phyloP scores from a whole-genome alignment of 2,888 invertebrate genomes.

The Lasiommata megera region DNA sequence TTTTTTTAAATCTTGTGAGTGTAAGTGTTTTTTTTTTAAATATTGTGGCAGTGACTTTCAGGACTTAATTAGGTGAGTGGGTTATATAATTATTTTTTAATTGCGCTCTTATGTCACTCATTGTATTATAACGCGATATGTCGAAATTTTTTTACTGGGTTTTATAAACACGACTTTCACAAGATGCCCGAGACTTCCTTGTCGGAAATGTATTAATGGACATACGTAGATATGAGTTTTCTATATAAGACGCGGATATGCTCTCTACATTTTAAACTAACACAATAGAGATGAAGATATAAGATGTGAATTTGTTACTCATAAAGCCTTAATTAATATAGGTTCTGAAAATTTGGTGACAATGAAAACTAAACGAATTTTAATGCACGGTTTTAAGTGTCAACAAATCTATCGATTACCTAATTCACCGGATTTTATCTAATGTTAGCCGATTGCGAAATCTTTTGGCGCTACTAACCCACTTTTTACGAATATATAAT shows the following conservation, averaged over 20 bases:
- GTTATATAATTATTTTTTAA: conserved; percentile 22
- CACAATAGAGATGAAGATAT: neutral
- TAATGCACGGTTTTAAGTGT: neutral
- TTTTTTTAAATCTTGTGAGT: conserved; percentile 40
- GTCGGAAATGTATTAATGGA: conserved; percentile 30
- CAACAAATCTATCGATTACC: conserved; percentile 27
- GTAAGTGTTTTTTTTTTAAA: conserved; percentile 42
- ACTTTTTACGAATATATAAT: conserved; percentile 32
- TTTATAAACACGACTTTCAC: conserved; percentile 45
- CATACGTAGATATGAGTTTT: neutral
- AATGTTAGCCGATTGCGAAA: conserved; percentile 35
- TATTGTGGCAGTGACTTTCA: conserved; percentile 33
- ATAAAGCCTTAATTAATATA: too few species aligned
- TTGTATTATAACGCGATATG: conserved; percentile 38
- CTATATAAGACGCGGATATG: conserved; percentile 3
- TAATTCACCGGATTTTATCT: conserved; percentile 37
- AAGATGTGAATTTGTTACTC: neutral
- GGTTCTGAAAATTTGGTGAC: neutral
- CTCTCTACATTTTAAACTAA: conserved; percentile 19
- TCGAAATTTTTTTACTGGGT: conserved; percentile 45
- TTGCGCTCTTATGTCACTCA: conserved; percentile 9
- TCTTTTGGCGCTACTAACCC: conserved; percentile 37
- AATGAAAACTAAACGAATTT: neutral
- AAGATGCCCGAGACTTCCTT: conserved; percentile 40
- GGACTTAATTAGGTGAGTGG: conserved; percentile 41